A percentile compares a stretch with the other conserved stretches of the same genome.
phyloP scores from a whole-genome alignment of 2,888 invertebrate genomes.

The Drosophila kuntzei region DNA sequence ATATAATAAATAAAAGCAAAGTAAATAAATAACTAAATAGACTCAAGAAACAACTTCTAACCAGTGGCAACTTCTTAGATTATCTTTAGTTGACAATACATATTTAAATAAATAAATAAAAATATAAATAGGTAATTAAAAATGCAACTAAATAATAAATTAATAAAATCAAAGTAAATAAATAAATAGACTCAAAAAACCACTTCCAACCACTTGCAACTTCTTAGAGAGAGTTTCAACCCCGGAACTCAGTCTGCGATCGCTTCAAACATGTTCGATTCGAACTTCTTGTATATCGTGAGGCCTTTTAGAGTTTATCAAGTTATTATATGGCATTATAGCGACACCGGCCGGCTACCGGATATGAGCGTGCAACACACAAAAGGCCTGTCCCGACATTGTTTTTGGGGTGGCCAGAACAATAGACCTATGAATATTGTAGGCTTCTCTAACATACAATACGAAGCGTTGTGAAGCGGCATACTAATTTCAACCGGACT shows the following conservation, averaged over 20 bases:
- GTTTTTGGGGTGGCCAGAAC: conserved; percentile 70
- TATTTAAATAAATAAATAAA: too few relatives aligned
- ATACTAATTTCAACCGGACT: conserved; percentile 53
- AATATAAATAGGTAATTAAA: too few relatives aligned
- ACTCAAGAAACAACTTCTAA: too few relatives aligned
- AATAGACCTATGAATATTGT: conserved; percentile 49
- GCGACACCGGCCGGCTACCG: conserved; percentile 68
- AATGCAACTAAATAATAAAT: too few relatives aligned
- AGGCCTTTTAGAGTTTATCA: conserved; percentile 46
- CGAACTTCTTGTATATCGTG: neutral
- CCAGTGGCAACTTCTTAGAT: too few relatives aligned
- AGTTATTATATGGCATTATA: conserved; percentile 66
- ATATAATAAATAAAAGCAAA: too few relatives aligned
- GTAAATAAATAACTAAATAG: too few relatives aligned
- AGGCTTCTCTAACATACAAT: neutral
- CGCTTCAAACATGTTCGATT: conserved; percentile 50
- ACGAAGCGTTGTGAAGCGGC: conserved; percentile 28
- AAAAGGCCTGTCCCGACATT: conserved; percentile 32
- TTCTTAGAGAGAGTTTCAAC: conserved; percentile 31
- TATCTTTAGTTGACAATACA: too few relatives aligned
- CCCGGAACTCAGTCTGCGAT: conserved; percentile 41
- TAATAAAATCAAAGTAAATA: too few relatives aligned
- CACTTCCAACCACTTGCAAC: neutral
- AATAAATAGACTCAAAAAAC: neutral
- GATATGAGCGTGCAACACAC: conserved; percentile 71